A percentile compares a stretch with the other conserved stretches of the same genome.
These are phyloP conservation scores for Bathynomus jamesi DNA, from an alignment of 1,140 invertebrate species.

Conservation along the genomic window DNA sequence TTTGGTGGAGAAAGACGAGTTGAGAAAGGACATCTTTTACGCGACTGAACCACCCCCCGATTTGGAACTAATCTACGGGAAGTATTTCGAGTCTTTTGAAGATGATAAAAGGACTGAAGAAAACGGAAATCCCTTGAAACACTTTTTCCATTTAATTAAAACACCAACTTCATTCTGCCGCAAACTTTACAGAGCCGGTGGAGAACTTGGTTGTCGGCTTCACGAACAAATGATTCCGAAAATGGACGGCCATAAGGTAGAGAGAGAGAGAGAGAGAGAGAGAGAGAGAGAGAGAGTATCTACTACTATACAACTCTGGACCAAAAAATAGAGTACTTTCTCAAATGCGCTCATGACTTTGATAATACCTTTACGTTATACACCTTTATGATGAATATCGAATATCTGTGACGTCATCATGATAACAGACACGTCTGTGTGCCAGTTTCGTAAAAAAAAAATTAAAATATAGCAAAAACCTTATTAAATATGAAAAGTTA, in stretches of 20 bases:
- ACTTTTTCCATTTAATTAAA: background rate
- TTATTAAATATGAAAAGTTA: too few species aligned
- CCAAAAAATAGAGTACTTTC: too few species aligned
- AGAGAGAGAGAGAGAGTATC: too few species aligned
- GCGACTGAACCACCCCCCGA: background rate
- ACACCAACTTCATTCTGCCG: background rate
- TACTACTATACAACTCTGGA: too few species aligned
- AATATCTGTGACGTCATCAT: too few species aligned
- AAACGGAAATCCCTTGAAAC: background rate
- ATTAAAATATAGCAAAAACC: too few species aligned
- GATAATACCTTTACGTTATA: too few species aligned
- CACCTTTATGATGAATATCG: too few species aligned
- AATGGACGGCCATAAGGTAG: background rate
- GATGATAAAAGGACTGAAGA: background rate
- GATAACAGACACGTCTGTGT: too few species aligned
- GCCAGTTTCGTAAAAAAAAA: too few species aligned
- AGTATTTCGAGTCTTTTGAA: background rate
- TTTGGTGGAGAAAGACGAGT: background rate
- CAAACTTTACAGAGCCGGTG: background rate
- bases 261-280: too few species aligned
- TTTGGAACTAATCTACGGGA: background rate
- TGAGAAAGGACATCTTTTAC: background rate
- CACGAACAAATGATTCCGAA: background rate
- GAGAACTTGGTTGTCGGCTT: background rate
- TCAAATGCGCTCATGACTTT: too few species aligned